Percentiles rank a stretch among this genome's conserved stretches.
Evolutionary conservation across 1,140 invertebrate genomes (phyloP).

Genomic region (Psix sp.): DNA sequence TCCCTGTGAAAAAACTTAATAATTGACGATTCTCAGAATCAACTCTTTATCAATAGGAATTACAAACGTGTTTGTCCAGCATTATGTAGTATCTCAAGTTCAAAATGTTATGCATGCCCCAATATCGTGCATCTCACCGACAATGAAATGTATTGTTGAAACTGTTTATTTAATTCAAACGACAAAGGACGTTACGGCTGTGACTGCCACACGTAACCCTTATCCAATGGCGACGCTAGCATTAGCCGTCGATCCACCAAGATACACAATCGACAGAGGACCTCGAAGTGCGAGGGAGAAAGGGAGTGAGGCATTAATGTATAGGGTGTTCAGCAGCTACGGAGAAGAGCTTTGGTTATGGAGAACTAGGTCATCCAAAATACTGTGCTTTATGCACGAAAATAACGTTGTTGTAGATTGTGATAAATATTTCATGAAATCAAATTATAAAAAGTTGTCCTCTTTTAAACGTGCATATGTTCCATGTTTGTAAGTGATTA

Average conservation of each 20-base stretch:
- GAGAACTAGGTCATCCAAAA: constrained; percentile 57
- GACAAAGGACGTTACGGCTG: constrained; percentile 58
- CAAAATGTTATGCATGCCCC: too few species aligned
- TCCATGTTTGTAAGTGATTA: too few species aligned
- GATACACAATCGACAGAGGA: constrained; percentile 61
- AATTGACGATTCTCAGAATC: too few species aligned
- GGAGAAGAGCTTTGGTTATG: constrained; percentile 49
- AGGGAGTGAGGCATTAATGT: constrained; percentile 54
- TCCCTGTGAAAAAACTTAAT: too few species aligned
- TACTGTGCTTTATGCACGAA: constrained; percentile 39
- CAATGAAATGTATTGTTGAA: constrained; percentile 45
- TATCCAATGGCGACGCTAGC: constrained; percentile 48
- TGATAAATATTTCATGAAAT: neutral
- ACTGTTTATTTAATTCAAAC: constrained; percentile 63
- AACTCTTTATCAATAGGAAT: too few species aligned
- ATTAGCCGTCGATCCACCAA: constrained; percentile 59
- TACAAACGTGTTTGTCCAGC: too few species aligned
- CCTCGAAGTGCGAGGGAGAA: constrained; percentile 47
- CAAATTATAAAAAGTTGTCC: too few species aligned
- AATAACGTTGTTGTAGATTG: constrained; percentile 11
- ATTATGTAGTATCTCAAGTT: too few species aligned
- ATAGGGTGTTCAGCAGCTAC: constrained; percentile 54
- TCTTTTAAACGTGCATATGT: too few species aligned
- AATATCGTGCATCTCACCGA: too few species aligned
- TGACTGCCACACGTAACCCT: constrained; percentile 52